Evolutionary conservation across 2,888 invertebrate genomes (phyloP), one percentile per base, ranked within the genome.

Genomic region (Xestoiulus laeticollis): DNA sequence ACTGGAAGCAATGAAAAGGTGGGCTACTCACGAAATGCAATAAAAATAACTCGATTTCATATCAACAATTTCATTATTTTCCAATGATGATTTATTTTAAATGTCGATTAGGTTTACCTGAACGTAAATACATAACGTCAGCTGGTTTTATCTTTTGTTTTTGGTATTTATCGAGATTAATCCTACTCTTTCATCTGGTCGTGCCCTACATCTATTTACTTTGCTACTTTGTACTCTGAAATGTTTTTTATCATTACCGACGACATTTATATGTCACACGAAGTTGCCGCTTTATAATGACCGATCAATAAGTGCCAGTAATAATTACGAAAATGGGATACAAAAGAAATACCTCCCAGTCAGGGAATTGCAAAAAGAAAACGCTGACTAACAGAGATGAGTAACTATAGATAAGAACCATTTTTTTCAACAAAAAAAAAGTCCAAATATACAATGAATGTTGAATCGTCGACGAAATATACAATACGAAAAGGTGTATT

Each of bases 281-380:
- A 26, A 68, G 68, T 26, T 68, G 68, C 26, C 68, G 68, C 68
- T 68, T 68, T 68, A 68, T 68, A 68, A 68, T 22, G 68, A 68
- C 68, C 68, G 68, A 68, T 68, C 68, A 68, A 68, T 68, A 68
- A 68, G 68, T 68, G 22, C 68, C 68, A 68, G 68, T 68, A 68
- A 68, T 68, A 68, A 68, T 68, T 68, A 68, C 68, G n/a, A 68
- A 26, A 68, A 68, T 68, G 22, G 10, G 68, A 68, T 22, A 68
- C 68, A 68, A 68, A 53, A 68, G 68, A 68, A 68, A 68, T 26
- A 22, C 22, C 26, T 68, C 26, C 68, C 68, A 68, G 68, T 68
- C 26, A n/a, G 68, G 68, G 68, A 68, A 68, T 68, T 68, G 68
- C 68, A 6, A 19, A 6, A 68, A 68, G 22, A 68, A 53, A 68